Conservation (phyloP, 2,113 vertebrate species). For the Melanotaenia duboulayi region DNA sequence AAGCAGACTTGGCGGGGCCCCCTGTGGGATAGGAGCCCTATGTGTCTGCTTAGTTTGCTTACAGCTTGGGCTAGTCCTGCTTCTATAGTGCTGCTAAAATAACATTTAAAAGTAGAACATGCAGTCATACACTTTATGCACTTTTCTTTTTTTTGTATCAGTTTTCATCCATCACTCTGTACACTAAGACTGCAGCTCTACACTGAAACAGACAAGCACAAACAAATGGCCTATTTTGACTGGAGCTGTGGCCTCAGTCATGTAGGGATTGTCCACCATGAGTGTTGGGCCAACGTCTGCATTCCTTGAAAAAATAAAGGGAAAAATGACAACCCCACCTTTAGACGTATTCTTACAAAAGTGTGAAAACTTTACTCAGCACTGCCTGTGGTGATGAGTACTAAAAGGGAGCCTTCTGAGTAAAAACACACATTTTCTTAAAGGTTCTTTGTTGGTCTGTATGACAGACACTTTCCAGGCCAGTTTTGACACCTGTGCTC, state of each 20-base stretch:
- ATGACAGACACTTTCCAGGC: conserved; percentile 65
- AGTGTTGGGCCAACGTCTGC: background rate
- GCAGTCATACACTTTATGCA: background rate
- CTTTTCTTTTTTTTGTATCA: background rate
- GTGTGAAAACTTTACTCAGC: conserved; percentile 31
- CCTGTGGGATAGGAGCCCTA: too few relatives aligned
- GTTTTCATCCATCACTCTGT: background rate
- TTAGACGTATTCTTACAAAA: conserved; percentile 3
- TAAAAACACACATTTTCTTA: conserved; percentile 57
- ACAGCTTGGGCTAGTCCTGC: too few relatives aligned
- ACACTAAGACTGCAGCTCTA: background rate
- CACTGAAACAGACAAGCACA: background rate
- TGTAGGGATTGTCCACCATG: background rate
- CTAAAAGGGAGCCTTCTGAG: conserved; percentile 8
- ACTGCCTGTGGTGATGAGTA: conserved; percentile 14
- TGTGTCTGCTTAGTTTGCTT: too few relatives aligned
- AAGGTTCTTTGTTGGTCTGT: conserved; percentile 55
- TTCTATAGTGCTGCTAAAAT: background rate
- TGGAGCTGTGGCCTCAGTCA: background rate
- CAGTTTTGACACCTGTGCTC: conserved; percentile 61
- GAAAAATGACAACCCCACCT: conserved; percentile 31
- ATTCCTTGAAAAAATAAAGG: conserved; percentile 9
- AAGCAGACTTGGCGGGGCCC: too few relatives aligned
- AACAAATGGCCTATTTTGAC: background rate
- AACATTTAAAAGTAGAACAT: background rate